phyloP scores from a whole-genome alignment of 1,140 invertebrate species.

The Drosophila gunungcola region DNA sequence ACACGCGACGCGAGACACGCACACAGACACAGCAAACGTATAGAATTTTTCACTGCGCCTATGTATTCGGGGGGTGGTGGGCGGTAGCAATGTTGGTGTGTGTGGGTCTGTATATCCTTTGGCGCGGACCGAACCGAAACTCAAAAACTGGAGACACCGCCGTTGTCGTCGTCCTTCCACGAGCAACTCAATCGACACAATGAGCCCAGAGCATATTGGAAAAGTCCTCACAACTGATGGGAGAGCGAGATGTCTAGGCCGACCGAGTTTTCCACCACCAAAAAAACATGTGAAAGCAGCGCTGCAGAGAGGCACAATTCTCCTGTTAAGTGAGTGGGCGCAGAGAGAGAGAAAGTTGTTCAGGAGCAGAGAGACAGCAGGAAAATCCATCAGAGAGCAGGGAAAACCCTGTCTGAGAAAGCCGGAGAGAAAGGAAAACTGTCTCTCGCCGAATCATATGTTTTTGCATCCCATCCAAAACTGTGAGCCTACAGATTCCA shows the following conservation, averaged over 20 bases:
- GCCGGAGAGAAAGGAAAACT: conserved; percentile 4
- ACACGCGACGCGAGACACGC: conserved; percentile 60
- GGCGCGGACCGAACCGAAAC: conserved; percentile 58
- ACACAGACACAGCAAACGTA: conserved; percentile 28
- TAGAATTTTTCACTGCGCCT: conserved; percentile 58
- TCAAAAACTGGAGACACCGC: conserved; percentile 38
- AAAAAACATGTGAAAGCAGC: conserved; percentile 44
- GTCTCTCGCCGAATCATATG: conserved; percentile 55
- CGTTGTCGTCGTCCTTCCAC: conserved; percentile 77
- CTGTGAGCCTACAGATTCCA: conserved; percentile 42
- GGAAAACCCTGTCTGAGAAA: conserved; percentile 8
- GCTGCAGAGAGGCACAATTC: conserved; percentile 13
- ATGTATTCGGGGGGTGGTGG: conserved; percentile 43
- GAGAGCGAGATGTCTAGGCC: conserved; percentile 33
- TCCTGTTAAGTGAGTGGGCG: conserved; percentile 39
- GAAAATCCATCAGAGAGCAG: conserved; percentile 7
- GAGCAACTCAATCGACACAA: conserved; percentile 84
- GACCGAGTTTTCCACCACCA: conserved; percentile 71
- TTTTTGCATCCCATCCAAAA: conserved; percentile 40
- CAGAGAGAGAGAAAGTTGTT: conserved; percentile 16
- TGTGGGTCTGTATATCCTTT: conserved; percentile 69
- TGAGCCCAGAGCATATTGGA: conserved; percentile 75
- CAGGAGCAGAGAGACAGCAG: background rate
- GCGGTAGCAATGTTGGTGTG: conserved; percentile 9
- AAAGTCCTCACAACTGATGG: conserved; percentile 73